phyloP scores from a whole-genome alignment of 2,113 vertebrate species.

The Suncus etruscus region DNA sequence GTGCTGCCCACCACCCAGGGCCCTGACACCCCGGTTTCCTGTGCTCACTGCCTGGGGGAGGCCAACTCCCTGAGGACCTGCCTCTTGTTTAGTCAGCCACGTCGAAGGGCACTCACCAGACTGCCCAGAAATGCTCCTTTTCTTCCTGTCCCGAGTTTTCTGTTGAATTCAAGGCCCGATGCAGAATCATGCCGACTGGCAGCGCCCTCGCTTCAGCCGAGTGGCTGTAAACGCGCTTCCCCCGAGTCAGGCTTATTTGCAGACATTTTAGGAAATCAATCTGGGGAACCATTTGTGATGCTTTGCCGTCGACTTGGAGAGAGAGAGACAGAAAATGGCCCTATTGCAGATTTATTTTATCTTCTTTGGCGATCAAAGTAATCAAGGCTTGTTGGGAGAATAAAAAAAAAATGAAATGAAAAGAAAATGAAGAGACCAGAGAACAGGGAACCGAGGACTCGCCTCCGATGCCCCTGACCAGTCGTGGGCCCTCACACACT shows the following conservation, averaged over 20 bases:
- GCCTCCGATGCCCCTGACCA: no score
- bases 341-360: conserved; percentile 60
- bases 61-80: no score
- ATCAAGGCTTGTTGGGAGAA: neutral
- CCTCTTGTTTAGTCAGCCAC: no score
- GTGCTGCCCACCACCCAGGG: no score
- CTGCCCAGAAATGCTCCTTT: neutral
- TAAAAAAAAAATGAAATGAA: neutral
- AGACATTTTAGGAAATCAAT: conserved; percentile 80
- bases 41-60: no score
- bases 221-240: conserved; percentile 33
- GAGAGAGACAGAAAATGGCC: conserved; percentile 58
- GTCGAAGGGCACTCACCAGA: no score
- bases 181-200: conserved; percentile 37
- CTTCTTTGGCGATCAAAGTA: conserved; percentile 47
- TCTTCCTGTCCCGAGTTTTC: no score
- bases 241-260: conserved; percentile 70
- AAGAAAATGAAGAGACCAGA: neutral
- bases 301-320: conserved; percentile 36
- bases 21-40: no score
- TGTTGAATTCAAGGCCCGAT: neutral
- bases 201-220: conserved; percentile 58
- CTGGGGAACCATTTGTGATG: conserved; percentile 80
- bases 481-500: neutral
- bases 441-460: neutral